These are phyloP conservation scores for Xestia xanthographa DNA, from an alignment of 2,888 invertebrate species.

Conservation along the genomic window DNA sequence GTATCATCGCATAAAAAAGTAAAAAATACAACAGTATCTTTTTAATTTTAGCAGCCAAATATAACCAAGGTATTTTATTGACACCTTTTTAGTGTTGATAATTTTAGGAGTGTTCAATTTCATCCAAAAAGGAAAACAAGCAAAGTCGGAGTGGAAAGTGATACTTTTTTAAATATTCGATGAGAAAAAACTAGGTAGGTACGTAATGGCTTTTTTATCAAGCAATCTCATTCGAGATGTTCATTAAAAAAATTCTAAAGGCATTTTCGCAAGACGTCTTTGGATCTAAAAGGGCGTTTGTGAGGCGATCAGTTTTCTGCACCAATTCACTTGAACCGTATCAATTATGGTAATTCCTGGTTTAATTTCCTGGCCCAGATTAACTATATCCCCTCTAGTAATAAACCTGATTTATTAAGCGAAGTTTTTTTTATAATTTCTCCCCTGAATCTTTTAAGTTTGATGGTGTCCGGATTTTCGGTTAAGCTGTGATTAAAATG, in stretches of 20 bases:
- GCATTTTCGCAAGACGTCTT: conserved; percentile 73
- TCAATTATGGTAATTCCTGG: conserved; percentile 89
- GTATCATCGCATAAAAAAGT: conserved; percentile 39
- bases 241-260: conserved; percentile 77
- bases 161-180: conserved; percentile 60
- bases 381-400: conserved; percentile 83
- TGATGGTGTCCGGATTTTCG: conserved; percentile 52
- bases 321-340: conserved; percentile 86
- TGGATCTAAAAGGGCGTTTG: conserved; percentile 67
- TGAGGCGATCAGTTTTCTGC: conserved; percentile 87
- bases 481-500: conserved; percentile 50
- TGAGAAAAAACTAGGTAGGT: conserved; percentile 42
- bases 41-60: conserved; percentile 58
- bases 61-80: conserved; percentile 57
- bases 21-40: conserved; percentile 40
- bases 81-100: conserved; percentile 56
- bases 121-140: conserved; percentile 50
- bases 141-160: conserved; percentile 42
- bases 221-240: conserved; percentile 75
- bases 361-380: conserved; percentile 90
- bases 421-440: conserved; percentile 81
- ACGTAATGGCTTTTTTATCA: conserved; percentile 73
- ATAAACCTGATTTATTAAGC: conserved; percentile 87
- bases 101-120: conserved; percentile 58
- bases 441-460: conserved; percentile 56